Evolutionary conservation across 2,888 invertebrate genomes (phyloP).

Genomic region (Criorhina ranunculi): DNA sequence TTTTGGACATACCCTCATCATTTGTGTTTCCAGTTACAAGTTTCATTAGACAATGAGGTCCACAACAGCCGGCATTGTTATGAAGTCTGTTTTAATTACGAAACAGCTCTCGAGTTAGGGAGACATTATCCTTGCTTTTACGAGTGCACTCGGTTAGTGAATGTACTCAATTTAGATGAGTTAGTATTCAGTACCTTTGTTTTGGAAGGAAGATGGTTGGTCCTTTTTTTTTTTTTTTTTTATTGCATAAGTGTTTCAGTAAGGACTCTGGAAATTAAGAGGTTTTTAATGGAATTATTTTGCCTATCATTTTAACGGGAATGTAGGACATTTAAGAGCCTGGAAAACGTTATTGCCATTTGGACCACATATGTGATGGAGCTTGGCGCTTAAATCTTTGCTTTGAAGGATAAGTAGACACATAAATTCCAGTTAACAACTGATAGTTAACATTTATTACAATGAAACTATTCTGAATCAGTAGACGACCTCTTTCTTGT

Average conservation of each 20-base stretch:
- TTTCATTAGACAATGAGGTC: slow-evolving; percentile 34
- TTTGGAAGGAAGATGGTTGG: slow-evolving; percentile 16
- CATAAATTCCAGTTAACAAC: slow-evolving; percentile 26
- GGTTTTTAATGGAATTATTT: slow-evolving; percentile 32
- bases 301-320: neutral
- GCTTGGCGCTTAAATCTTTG: neutral
- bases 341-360: slow-evolving; percentile 11
- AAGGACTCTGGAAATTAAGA: slow-evolving; percentile 10
- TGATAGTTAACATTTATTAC: slow-evolving; percentile 7
- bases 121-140: slow-evolving; percentile 60
- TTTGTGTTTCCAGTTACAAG: slow-evolving; percentile 26
- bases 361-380: slow-evolving; percentile 12
- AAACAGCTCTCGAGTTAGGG: slow-evolving; percentile 22
- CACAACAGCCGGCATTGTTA: slow-evolving; percentile 2
- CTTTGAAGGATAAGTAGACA: neutral
- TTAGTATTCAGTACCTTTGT: slow-evolving; percentile 8
- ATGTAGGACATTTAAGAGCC: neutral
- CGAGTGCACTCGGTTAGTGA: slow-evolving; percentile 40
- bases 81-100: slow-evolving; percentile 64
- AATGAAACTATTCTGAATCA: neutral
- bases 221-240: slow-evolving; percentile 13
- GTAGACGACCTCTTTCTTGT: no score
- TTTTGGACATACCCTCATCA: slow-evolving; percentile 59
- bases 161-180: slow-evolving; percentile 33
- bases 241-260: neutral